Conservation (phyloP, 2,888 invertebrate species). For the Toxonevra muliebris region DNA sequence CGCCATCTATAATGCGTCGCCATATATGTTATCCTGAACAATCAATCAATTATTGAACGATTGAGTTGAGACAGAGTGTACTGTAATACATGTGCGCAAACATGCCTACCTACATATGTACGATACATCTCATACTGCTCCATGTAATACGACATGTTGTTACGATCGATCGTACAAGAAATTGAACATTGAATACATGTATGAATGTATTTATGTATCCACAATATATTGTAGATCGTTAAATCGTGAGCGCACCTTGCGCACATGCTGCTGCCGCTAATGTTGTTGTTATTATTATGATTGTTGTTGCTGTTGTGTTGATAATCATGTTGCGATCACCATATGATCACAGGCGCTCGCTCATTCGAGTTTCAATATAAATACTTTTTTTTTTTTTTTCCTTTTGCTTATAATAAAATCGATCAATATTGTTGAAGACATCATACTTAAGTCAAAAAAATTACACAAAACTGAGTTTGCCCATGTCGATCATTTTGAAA, state of each 20-base stretch:
- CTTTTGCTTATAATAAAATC: too few species aligned
- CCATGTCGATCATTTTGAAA: too few species aligned
- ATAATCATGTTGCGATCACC: constrained; percentile 12
- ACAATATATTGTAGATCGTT: constrained; percentile 3
- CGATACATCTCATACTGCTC: too few species aligned
- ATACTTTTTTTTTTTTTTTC: too few species aligned
- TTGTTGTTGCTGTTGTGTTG: not conserved
- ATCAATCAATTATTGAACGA: constrained; percentile 49
- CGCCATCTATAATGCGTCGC: constrained; percentile 41
- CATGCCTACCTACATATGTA: too few species aligned
- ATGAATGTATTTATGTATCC: too few species aligned
- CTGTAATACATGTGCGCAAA: too few species aligned
- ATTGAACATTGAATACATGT: not conserved
- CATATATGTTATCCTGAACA: constrained; percentile 47
- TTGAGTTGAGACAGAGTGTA: constrained; percentile 14
- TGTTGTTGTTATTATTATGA: not conserved
- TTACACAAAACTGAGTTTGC: too few species aligned
- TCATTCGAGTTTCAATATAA: too few species aligned
- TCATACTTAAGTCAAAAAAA: not conserved
- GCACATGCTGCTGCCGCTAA: constrained; percentile 15
- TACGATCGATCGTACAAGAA: not conserved
- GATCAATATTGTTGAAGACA: not conserved
- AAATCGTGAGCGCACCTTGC: constrained; percentile 34
- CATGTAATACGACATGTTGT: constrained; percentile 28
- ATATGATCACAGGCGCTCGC: not conserved